Evolutionary conservation across 2,113 vertebrate species (phyloP).

Genomic region (Oxyruncus cristatus): DNA sequence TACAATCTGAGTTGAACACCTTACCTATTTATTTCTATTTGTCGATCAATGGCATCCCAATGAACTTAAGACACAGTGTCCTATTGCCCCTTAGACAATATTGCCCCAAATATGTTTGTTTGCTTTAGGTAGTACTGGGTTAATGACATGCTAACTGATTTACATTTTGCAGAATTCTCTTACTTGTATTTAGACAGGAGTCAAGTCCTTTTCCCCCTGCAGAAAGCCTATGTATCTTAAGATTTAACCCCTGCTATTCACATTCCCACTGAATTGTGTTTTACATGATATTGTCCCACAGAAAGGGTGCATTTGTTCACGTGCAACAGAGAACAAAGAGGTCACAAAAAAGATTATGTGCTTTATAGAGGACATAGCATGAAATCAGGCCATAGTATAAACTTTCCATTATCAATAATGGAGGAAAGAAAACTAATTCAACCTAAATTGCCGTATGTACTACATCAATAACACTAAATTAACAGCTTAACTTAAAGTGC

Average conservation of each 20-base stretch:
- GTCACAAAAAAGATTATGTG: background rate
- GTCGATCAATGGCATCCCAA: fast-evolving
- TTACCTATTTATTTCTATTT: background rate
- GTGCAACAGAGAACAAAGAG: background rate
- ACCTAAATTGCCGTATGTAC: background rate
- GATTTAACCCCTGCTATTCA: background rate
- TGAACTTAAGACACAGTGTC: background rate
- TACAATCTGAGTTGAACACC: background rate
- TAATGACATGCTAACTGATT: background rate
- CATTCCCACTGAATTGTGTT: background rate
- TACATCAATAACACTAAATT: background rate
- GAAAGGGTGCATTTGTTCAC: background rate
- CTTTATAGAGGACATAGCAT: background rate
- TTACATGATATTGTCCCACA: background rate
- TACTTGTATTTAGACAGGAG: background rate
- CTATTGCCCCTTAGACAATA: background rate
- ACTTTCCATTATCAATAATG: background rate
- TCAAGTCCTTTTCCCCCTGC: background rate
- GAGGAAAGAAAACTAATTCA: background rate
- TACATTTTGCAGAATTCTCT: background rate
- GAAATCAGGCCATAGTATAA: background rate
- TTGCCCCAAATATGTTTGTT: background rate
- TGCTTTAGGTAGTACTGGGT: background rate
- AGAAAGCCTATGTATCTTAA: background rate
- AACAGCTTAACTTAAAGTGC: background rate